Percentiles rank a stretch among this genome's conserved stretches.
phyloP scores from a whole-genome alignment of 2,113 vertebrate species.

The Grallaria varia region DNA sequence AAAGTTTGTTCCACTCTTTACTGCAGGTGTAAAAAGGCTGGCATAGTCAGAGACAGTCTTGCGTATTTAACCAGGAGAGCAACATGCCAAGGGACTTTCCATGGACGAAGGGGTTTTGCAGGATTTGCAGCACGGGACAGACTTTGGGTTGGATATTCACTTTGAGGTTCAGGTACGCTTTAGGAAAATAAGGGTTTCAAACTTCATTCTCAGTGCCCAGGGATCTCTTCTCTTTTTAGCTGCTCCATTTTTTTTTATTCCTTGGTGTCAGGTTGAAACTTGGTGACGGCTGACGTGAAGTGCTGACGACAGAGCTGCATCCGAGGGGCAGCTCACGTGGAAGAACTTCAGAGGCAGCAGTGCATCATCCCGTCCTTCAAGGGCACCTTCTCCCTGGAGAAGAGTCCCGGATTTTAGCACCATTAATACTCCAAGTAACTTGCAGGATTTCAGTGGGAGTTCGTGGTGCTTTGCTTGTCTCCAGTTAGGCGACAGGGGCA shows the following conservation, averaged over 20 bases:
- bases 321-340: background rate
- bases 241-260: background rate
- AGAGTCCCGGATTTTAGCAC: background rate
- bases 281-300: background rate
- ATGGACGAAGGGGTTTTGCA: background rate
- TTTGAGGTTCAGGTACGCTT: background rate
- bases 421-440: background rate
- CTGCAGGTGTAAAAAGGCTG: conserved; percentile 34
- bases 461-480: background rate
- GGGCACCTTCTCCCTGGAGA: conserved; percentile 31
- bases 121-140: background rate
- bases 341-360: background rate
- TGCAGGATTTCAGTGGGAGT: background rate
- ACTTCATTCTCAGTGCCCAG: background rate
- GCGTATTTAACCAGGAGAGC: background rate
- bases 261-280: conserved; percentile 6
- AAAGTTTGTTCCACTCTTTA: conserved; percentile 36
- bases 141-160: background rate
- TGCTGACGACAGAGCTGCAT: conserved; percentile 5
- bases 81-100: background rate
- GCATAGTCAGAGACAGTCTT: background rate
- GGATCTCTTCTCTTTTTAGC: background rate
- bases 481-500: accelerated
- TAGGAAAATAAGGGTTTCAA: background rate
- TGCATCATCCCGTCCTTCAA: conserved; percentile 12